Base-by-base conservation (phyloP, 2,113 vertebrate species). In the Nerophis lumbriciformis region DNA sequence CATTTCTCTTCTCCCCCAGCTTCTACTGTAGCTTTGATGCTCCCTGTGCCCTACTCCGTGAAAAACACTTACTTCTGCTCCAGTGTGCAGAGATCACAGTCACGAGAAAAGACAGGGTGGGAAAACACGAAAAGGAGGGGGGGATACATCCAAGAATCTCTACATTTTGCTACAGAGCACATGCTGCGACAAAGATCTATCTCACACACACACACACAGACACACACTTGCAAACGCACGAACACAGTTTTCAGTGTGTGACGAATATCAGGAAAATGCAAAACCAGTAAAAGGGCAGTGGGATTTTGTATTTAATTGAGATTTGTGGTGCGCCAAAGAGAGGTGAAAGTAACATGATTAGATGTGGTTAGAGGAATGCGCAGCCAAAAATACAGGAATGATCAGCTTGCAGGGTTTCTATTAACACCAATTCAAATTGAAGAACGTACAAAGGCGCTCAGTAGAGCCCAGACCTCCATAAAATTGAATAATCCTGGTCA, bases 301-400 rank as follows among this genome's bases (percentile, higher is more conserved):
- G 59, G 61, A 48, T 48, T 61, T 60, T 5, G 13, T 63, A 71
- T 62, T 67, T 65, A 76, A 79, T 52, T 53, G 59, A 76, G 65
- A 75, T 28, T 53, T 28, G 52, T 53, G 51, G 56, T 44, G 8
- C 59, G 42, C 58, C 52, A 53, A 77, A 69, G 38, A 48, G 37
- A 47, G 65, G 61, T 16, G 15, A 54, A 70, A 68, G 44, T 49
- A 76, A 73, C 71, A 45, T 77, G 78, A 75, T 76, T 80, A 73
- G 75, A 79, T 79, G 83, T 79, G 83, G 84, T 78, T 76, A 77
- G 77, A 65, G 74, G 80, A 76, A 86, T 72, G 68, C 82, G 67
- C 52, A 76, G 84, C 80, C 85, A 78, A 86, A 86, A 80, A 77
- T 85, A 84, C 83, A 69, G 85, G 85, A 85, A 87, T 80, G 83